Evolutionary conservation across 2,113 vertebrate genomes (phyloP).

Genomic region (Oceanodroma tethys): DNA sequence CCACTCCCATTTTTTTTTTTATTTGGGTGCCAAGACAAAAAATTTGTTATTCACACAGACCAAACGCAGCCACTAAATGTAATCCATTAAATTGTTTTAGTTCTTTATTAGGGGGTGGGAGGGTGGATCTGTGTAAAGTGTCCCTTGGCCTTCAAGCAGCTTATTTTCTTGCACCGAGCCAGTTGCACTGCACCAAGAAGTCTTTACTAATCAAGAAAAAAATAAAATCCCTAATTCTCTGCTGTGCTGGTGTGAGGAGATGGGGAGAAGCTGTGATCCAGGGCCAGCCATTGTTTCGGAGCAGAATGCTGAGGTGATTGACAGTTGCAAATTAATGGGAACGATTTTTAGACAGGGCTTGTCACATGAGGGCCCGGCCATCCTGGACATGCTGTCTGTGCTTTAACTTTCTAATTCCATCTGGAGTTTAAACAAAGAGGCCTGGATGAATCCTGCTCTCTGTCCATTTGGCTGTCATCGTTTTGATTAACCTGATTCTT

Average conservation of each 20-base stretch:
- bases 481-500: conserved; percentile 67
- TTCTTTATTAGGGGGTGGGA: background rate
- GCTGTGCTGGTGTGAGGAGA: background rate
- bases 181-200: background rate
- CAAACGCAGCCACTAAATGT: background rate
- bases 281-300: conserved; percentile 32
- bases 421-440: conserved; percentile 52
- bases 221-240: background rate
- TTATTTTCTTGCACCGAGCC: background rate
- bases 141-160: background rate
- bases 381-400: conserved; percentile 27
- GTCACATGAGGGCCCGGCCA: conserved; percentile 25
- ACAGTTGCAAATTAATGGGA: conserved; percentile 56
- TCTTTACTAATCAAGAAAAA: conserved; percentile 19
- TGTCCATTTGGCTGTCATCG: conserved; percentile 42
- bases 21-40: background rate
- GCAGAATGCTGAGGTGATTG: conserved; percentile 56
- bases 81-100: background rate
- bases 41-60: background rate
- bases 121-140: background rate
- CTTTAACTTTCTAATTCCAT: conserved; percentile 59
- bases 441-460: conserved; percentile 50
- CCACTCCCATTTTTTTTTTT: background rate
- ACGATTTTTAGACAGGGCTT: conserved; percentile 40
- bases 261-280: background rate